Conservation (phyloP, 2,113 vertebrate genomes). For the Greenwoodochromis staneri region DNA sequence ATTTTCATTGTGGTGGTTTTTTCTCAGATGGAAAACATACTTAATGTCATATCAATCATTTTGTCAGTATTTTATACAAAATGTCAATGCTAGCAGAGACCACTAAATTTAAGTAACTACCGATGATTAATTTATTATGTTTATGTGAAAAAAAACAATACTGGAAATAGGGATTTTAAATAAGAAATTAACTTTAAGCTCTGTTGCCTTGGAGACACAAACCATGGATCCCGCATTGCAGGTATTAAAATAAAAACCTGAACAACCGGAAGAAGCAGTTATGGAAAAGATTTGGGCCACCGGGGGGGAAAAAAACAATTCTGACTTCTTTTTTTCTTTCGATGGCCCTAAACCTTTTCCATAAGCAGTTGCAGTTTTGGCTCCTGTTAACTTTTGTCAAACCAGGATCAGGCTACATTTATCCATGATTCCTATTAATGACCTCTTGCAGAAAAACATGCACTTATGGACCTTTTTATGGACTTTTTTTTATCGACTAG, state of each 20-base stretch:
- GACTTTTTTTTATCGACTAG: background rate
- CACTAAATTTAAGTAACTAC: background rate
- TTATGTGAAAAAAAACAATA: background rate
- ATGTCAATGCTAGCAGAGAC: background rate
- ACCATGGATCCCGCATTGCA: background rate
- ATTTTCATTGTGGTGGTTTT: background rate
- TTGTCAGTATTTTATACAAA: background rate
- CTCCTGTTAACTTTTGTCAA: background rate
- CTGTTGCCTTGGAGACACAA: background rate
- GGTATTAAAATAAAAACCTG: background rate
- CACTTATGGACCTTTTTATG: background rate
- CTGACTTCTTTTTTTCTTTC: background rate
- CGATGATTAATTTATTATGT: background rate
- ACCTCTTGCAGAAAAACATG: background rate
- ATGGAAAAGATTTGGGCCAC: background rate
- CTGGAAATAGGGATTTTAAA: background rate
- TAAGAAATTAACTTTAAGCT: background rate
- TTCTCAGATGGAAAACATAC: background rate
- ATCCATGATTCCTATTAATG: background rate
- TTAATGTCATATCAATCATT: background rate
- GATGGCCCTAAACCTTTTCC: background rate
- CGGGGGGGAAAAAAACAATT: rapidly evolving
- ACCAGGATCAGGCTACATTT: background rate
- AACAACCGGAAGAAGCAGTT: background rate
- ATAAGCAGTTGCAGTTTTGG: background rate